These are phyloP conservation scores for Oryzias celebensis DNA, from an alignment of 2,113 vertebrate species.

Conservation along the genomic window DNA sequence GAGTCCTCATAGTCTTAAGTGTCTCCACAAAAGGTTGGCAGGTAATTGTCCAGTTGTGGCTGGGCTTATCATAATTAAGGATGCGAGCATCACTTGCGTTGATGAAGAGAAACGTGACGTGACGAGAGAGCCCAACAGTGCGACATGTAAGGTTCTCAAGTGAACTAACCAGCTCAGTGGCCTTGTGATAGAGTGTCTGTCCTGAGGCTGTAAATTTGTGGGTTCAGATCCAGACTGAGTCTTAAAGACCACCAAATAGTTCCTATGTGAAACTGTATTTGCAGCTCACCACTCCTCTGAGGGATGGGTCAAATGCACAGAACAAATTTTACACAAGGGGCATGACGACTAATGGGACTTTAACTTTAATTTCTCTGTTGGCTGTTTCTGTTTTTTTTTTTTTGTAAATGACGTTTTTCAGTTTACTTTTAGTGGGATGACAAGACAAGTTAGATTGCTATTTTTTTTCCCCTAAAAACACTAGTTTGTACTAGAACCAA, in stretches of 20 bases:
- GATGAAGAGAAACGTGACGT: slow-evolving; percentile 62
- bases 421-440: background rate
- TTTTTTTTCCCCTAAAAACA: background rate
- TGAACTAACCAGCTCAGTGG: too few relatives aligned
- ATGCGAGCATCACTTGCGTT: slow-evolving; percentile 62
- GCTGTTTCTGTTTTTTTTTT: slow-evolving; percentile 7
- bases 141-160: slow-evolving; percentile 3
- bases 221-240: too few relatives aligned
- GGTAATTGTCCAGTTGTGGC: slow-evolving; percentile 79
- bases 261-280: too few relatives aligned
- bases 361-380: background rate
- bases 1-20: slow-evolving; percentile 76
- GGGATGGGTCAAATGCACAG: too few relatives aligned
- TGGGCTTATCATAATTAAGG: slow-evolving; percentile 75
- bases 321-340: too few relatives aligned
- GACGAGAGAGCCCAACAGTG: slow-evolving; percentile 33
- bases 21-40: slow-evolving; percentile 79
- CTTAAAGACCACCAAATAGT: too few relatives aligned
- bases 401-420: background rate
- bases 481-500: slow-evolving; percentile 11
- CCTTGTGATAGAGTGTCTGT: too few relatives aligned
- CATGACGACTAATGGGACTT: too few relatives aligned
- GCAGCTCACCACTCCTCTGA: too few relatives aligned
- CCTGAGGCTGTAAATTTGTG: too few relatives aligned
- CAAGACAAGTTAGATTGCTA: background rate